Evolutionary conservation across 2,797 vertebrate genomes (phyloP).

Genomic region (Triplophysa yarkandensis): DNA sequence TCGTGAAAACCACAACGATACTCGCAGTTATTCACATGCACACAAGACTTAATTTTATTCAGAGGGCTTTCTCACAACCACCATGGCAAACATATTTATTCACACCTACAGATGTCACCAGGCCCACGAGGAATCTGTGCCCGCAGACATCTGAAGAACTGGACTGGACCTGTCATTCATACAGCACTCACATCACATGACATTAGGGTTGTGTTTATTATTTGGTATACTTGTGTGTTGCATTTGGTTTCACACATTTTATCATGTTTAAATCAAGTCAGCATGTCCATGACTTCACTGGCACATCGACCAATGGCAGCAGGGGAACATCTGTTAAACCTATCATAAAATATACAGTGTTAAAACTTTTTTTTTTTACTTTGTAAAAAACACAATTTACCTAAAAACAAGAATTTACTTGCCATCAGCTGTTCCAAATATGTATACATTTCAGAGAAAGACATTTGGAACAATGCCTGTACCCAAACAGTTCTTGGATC

Average conservation of each 20-base stretch:
- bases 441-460: no score
- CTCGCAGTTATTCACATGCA: neutral
- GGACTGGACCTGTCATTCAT: neutral
- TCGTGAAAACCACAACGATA: conserved; percentile 55
- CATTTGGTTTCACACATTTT: neutral
- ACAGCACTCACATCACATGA: neutral
- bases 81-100: neutral
- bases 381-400: no score
- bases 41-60: conserved; percentile 14
- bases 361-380: no score
- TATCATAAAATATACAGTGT: neutral
- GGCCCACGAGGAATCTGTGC: conserved; percentile 1
- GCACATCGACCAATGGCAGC: neutral
- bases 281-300: neutral
- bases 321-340: neutral
- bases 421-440: no score
- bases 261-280: neutral
- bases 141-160: neutral
- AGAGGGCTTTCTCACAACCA: conserved; percentile 5
- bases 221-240: neutral
- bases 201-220: neutral
- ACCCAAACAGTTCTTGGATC: no score
- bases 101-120: neutral
- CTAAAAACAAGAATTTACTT: no score
- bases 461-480: no score